Evolutionary conservation across 2,888 invertebrate species (phyloP).

Genomic region (Proisotoma minuta): DNA sequence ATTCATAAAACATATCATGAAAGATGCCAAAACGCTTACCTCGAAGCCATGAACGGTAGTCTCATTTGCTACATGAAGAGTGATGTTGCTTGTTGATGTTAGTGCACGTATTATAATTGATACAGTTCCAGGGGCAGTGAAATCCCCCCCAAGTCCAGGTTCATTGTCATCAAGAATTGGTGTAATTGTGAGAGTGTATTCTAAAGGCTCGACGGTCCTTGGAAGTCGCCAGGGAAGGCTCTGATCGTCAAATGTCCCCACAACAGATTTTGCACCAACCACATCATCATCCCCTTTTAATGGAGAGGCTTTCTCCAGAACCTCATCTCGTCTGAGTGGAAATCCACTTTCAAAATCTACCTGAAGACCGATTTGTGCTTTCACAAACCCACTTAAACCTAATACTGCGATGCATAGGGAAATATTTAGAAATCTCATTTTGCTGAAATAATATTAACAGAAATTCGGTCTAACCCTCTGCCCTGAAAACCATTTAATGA

Average conservation of each 20-base stretch:
- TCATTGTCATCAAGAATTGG: slow-evolving; percentile 29
- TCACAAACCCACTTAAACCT: too few species aligned
- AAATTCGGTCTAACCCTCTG: too few species aligned
- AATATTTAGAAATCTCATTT: neutral
- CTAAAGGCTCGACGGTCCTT: slow-evolving; percentile 21
- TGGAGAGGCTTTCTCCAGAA: neutral
- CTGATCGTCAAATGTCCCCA: slow-evolving; percentile 13
- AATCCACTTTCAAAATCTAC: slow-evolving; percentile 13
- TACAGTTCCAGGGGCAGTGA: slow-evolving; percentile 24
- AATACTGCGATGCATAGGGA: slow-evolving; percentile 12
- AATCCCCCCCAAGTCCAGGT: slow-evolving; percentile 15
- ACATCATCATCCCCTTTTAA: too few species aligned
- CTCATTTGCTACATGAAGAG: slow-evolving; percentile 19
- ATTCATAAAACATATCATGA: too few species aligned
- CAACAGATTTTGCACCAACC: neutral
- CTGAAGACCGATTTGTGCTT: slow-evolving; percentile 22
- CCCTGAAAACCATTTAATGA: too few species aligned
- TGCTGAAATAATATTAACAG: neutral
- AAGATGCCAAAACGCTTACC: slow-evolving; percentile 12
- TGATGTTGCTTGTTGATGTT: slow-evolving; percentile 16
- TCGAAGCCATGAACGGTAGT: too few species aligned
- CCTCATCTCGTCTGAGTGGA: neutral
- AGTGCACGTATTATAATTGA: slow-evolving; percentile 16
- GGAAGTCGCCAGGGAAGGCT: slow-evolving; percentile 28
- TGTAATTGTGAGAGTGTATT: slow-evolving; percentile 19